Evolutionary conservation across 2,888 invertebrate genomes (phyloP).

Genomic region (Conops quadrifasciatus): DNA sequence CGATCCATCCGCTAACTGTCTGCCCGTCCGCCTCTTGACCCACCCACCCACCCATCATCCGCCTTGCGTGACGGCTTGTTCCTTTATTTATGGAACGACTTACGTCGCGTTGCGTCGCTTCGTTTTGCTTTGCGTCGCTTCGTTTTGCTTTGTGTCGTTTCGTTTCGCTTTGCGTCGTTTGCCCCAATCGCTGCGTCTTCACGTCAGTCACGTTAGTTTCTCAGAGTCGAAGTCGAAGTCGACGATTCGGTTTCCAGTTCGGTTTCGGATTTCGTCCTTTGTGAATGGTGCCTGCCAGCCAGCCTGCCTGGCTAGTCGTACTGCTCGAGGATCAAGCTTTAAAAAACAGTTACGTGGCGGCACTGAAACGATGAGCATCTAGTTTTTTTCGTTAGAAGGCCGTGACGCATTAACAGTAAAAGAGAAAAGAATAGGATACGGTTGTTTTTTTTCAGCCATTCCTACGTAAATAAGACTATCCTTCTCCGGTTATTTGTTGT

Average conservation of each 20-base stretch:
- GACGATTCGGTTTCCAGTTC: no score
- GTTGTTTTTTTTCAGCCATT: conserved; percentile 10
- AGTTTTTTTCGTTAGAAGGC: not conserved
- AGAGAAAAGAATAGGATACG: not conserved
- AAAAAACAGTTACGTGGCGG: conserved; percentile 29
- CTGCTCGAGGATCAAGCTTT: conserved; percentile 10
- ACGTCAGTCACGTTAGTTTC: not conserved
- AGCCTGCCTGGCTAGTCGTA: not conserved
- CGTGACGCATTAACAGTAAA: no score
- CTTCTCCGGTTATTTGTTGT: no score
- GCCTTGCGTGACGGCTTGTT: not conserved
- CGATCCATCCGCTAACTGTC: not conserved
- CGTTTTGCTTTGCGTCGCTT: no score
- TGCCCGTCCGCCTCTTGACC: no score
- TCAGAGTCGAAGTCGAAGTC: conserved; percentile 4
- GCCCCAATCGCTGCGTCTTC: not conserved
- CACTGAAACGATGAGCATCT: conserved; percentile 26
- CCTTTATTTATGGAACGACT: not conserved
- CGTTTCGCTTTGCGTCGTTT: not conserved
- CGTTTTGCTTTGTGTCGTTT: not conserved
- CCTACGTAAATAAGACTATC: no score
- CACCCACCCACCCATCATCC: no score
- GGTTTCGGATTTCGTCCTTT: conserved; percentile 17
- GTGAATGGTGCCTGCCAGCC: not conserved
- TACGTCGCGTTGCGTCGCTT: no score